A percentile compares a stretch with the other conserved stretches of the same genome.
These are phyloP conservation scores for Sula dactylatra DNA, from an alignment of 2,113 vertebrate species.

Conservation along the genomic window DNA sequence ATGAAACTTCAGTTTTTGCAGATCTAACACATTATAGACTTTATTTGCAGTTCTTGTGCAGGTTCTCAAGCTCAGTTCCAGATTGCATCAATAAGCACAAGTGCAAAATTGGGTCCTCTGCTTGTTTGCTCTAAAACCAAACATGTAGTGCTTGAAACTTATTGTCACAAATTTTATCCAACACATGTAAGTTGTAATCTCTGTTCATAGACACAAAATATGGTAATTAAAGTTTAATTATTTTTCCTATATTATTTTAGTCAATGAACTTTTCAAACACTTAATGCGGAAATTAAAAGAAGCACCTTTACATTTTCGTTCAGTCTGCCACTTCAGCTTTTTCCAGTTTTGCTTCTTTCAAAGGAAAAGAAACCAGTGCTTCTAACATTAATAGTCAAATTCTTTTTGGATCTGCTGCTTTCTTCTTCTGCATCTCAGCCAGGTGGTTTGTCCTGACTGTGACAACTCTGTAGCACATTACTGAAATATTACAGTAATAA, in stretches of 20 bases:
- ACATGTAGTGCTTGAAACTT: background rate
- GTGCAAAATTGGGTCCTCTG: background rate
- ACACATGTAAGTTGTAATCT: background rate
- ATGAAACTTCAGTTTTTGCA: background rate
- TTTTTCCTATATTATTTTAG: background rate
- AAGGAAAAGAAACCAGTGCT: background rate
- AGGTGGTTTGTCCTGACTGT: background rate
- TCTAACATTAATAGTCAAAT: background rate
- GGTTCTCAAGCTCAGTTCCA: background rate
- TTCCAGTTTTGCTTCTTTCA: background rate
- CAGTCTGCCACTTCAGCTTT: background rate
- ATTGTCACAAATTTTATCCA: background rate
- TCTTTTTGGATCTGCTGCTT: background rate
- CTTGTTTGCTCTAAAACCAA: background rate
- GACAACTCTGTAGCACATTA: constrained; percentile 7
- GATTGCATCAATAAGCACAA: background rate
- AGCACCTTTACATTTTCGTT: background rate
- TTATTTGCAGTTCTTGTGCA: background rate
- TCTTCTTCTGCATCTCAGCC: background rate
- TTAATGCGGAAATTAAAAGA: background rate
- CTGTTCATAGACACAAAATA: background rate
- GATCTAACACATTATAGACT: background rate
- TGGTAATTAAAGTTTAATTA: background rate
- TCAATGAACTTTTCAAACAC: background rate
- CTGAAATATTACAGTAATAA: constrained; percentile 59